Conservation (phyloP, 2,797 vertebrate species). For the Picus viridis region DNA sequence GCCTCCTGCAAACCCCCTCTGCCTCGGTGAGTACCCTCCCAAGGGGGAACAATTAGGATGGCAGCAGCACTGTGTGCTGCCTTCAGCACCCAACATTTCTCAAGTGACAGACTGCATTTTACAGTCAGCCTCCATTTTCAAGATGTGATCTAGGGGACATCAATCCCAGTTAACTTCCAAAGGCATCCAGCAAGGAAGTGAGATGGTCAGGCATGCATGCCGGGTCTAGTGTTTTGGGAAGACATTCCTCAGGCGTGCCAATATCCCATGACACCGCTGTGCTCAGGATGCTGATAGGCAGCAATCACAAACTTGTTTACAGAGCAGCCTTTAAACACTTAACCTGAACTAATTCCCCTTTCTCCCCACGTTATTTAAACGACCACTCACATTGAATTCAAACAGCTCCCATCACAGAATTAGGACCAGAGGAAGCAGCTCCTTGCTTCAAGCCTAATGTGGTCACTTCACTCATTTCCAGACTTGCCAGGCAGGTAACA, state of each 20-base stretch:
- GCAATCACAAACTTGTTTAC: not conserved
- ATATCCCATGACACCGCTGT: not conserved
- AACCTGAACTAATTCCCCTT: not conserved
- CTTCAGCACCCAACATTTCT: not conserved
- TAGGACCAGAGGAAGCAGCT: not conserved
- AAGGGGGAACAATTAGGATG: too few species aligned
- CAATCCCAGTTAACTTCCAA: not conserved
- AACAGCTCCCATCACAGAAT: not conserved
- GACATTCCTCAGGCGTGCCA: not conserved
- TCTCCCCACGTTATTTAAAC: not conserved
- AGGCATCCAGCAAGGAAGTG: not conserved
- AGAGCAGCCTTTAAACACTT: not conserved
- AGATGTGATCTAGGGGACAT: not conserved
- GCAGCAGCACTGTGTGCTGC: not conserved
- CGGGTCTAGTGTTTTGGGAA: not conserved
- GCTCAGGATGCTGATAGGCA: fast-evolving
- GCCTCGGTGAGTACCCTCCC: fast-evolving
- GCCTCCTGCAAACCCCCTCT: not conserved
- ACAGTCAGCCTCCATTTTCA: not conserved
- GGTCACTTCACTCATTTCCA: not conserved
- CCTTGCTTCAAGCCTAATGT: not conserved
- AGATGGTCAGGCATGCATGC: fast-evolving
- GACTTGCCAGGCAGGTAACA: not conserved
- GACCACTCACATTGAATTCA: not conserved
- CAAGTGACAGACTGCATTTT: not conserved